Evolutionary conservation across 2,888 invertebrate genomes (phyloP).

Genomic region (Aspidiotus destructor): DNA sequence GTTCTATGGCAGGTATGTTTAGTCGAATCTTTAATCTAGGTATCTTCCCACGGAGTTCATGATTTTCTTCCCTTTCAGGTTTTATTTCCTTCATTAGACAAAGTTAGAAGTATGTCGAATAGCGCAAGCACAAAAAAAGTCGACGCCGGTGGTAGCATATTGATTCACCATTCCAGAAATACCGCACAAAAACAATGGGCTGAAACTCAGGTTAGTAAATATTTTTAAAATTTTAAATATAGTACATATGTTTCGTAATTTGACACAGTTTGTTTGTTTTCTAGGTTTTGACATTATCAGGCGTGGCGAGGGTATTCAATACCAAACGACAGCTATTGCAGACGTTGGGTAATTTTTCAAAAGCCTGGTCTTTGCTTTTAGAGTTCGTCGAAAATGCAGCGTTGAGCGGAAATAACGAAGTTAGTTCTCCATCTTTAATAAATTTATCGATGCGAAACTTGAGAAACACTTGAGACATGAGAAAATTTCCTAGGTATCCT

Average conservation of each 20-base stretch:
- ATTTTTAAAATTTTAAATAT: not conserved
- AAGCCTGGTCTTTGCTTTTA: slow-evolving; percentile 86
- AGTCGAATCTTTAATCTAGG: not conserved
- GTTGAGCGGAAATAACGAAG: slow-evolving; percentile 85
- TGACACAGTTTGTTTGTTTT: slow-evolving; percentile 22
- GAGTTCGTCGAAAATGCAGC: slow-evolving; percentile 92
- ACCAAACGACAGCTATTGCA: slow-evolving; percentile 76
- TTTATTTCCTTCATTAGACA: slow-evolving; percentile 75
- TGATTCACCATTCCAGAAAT: slow-evolving; percentile 96
- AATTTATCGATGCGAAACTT: too few relatives aligned
- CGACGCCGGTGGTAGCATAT: slow-evolving; percentile 82
- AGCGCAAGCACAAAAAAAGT: slow-evolving; percentile 56
- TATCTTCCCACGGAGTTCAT: not conserved
- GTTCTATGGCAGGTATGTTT: slow-evolving; percentile 68
- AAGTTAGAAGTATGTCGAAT: slow-evolving; percentile 59
- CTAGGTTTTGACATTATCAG: slow-evolving; percentile 73
- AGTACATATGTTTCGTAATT: not conserved
- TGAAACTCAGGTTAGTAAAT: slow-evolving; percentile 68
- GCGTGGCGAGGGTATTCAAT: slow-evolving; percentile 88
- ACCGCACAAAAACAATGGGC: slow-evolving; percentile 99
- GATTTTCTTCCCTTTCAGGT: slow-evolving; percentile 47
- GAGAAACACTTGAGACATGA: too few relatives aligned
- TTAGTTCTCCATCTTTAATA: slow-evolving; percentile 38
- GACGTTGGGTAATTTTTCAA: slow-evolving; percentile 77
- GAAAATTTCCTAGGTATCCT: slow-evolving; percentile 54